Conservation (phyloP, 2,888 invertebrate species). For the Xylota segnis region DNA sequence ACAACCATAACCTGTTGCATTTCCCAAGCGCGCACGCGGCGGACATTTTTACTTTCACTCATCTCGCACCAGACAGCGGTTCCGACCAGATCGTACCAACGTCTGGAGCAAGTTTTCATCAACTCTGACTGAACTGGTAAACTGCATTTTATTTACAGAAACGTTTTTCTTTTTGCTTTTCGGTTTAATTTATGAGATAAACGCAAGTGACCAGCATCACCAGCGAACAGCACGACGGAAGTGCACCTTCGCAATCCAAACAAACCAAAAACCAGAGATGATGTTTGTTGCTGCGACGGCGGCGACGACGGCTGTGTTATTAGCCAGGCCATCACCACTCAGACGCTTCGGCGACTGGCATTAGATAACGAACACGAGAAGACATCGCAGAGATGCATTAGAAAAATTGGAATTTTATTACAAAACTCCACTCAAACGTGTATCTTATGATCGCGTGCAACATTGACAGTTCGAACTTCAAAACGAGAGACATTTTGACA, state of each 20-base stretch:
- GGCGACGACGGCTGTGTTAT: slow-evolving; percentile 22
- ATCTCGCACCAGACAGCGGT: slow-evolving; percentile 51
- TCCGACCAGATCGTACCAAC: slow-evolving; percentile 8
- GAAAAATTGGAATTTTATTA: slow-evolving; percentile 64
- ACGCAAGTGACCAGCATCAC: slow-evolving; percentile 49
- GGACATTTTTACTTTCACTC: slow-evolving; percentile 71
- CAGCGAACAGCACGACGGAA: slow-evolving; percentile 23
- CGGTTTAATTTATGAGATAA: slow-evolving; percentile 53
- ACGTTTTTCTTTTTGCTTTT: slow-evolving; percentile 13
- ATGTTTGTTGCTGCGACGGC: slow-evolving; percentile 42
- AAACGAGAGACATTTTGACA: slow-evolving; percentile 47
- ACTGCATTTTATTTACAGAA: slow-evolving; percentile 70
- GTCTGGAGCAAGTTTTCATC: slow-evolving; percentile 67
- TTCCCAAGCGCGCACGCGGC: slow-evolving; percentile 57
- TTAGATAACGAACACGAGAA: slow-evolving; percentile 69
- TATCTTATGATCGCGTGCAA: slow-evolving; percentile 44
- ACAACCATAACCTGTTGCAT: slow-evolving; percentile 70
- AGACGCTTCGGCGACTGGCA: slow-evolving; percentile 71
- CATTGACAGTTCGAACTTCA: slow-evolving; percentile 58
- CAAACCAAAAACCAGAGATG: slow-evolving; percentile 40
- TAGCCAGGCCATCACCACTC: slow-evolving; percentile 60
- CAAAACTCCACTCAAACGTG: slow-evolving; percentile 42
- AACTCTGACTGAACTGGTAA: slow-evolving; percentile 64
- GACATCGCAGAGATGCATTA: slow-evolving; percentile 21
- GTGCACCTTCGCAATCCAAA: slow-evolving; percentile 60